Conservation (phyloP, 2,797 vertebrate genomes). For the Phrynocephalus vlangalii region DNA sequence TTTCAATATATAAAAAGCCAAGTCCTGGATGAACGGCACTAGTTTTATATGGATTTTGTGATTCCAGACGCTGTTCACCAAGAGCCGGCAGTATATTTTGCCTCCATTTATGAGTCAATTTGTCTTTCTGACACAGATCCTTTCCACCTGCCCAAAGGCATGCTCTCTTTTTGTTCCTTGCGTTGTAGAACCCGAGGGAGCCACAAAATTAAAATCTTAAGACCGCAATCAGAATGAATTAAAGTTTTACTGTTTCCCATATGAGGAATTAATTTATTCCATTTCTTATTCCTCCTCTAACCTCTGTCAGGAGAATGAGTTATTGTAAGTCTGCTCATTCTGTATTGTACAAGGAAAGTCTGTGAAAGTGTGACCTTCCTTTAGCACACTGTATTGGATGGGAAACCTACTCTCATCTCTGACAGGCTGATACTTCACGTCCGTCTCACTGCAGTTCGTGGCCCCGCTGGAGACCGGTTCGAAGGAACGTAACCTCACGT, state of each 20-base stretch:
- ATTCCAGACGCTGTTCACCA: slow-evolving; percentile 33
- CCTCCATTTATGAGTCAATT: slow-evolving; percentile 59
- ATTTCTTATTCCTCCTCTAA: slow-evolving; percentile 60
- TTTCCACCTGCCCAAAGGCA: slow-evolving; percentile 25
- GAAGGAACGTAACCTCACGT: too few species aligned
- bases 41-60: slow-evolving; percentile 45
- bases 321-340: slow-evolving; percentile 35
- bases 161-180: slow-evolving; percentile 43
- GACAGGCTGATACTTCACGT: not conserved
- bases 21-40: slow-evolving; percentile 26
- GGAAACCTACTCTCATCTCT: not conserved
- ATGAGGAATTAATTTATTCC: slow-evolving; percentile 57
- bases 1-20: slow-evolving; percentile 51
- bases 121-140: slow-evolving; percentile 44
- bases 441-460: too few species aligned
- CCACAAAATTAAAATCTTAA: slow-evolving; percentile 62
- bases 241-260: slow-evolving; percentile 59
- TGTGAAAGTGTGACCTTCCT: slow-evolving; percentile 10
- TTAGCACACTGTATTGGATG: slow-evolving; percentile 10
- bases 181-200: slow-evolving; percentile 56
- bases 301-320: slow-evolving; percentile 53
- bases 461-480: too few species aligned
- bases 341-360: slow-evolving; percentile 35
- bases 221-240: slow-evolving; percentile 51
- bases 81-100: slow-evolving; percentile 43